Base-by-base conservation (phyloP, 2,797 vertebrate species). In the Tenualosa thibaudeaui region DNA sequence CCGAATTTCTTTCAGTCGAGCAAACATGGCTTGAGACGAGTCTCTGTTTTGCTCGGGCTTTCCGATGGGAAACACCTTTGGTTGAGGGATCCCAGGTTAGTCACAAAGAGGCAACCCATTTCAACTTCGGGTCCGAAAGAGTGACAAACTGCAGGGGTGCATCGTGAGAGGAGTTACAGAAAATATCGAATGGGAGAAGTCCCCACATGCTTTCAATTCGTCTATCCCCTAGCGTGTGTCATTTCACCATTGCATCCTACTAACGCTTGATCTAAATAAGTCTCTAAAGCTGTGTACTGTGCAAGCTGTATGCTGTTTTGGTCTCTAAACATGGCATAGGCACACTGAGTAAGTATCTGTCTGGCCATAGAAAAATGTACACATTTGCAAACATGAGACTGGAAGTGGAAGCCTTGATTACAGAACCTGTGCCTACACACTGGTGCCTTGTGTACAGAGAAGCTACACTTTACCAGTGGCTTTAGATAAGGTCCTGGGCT, bases 61-160 rank as follows among this genome's bases (percentile, higher is more conserved):
- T 86, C 82, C 87, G 22, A 81, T 75, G 88, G 89, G 89, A 89
- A 84, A 89, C 85, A 87, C 88, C 90, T 78, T 62, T 85, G 86
- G 86, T 71, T 71, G 31, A 89, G 89, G 90, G 81, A 89, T 89
- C 86, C 88, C 90, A 89, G 84, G 88, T 90, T 90, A 90, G 81
- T 90, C 90, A 90, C 71, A 53, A 31, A 85, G 24, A 56, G 46
- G 49, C 10, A 17, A 56, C 49, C 49, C 50, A 17, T 51, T 15
- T 51, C 49, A 51, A 31, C 19, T 9, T n/a, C n/a, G 15, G 13
- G 40, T 51, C 50, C 15, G 53, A 51, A 51, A 51, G 12, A 82
- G 49, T 82, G 71, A 78, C 71, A 78, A 46, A 78, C 15, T 22
- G 17, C 37, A 22, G 40, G 7, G 71, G 37, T 43, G 71, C 71